Percentiles rank a stretch among this genome's conserved stretches.
Evolutionary conservation across 2,113 vertebrate species (phyloP).

Genomic region (Sinocyclocheilus anshuiensis): DNA sequence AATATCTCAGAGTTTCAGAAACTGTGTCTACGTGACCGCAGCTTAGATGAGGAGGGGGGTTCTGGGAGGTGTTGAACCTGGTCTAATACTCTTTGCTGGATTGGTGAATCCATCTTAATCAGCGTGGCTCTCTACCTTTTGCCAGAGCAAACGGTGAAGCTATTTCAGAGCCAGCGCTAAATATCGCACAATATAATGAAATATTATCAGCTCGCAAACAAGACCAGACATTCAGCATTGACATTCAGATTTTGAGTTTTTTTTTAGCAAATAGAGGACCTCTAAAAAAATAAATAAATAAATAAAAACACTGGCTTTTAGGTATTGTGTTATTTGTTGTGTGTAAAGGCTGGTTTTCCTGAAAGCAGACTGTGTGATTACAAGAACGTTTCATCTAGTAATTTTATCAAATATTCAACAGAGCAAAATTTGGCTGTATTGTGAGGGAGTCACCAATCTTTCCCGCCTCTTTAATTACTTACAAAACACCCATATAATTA

Average conservation of each 20-base stretch:
- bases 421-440: conserved; percentile 69
- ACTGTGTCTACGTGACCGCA: conserved; percentile 34
- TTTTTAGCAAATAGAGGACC: conserved; percentile 8
- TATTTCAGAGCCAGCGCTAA: conserved; percentile 56
- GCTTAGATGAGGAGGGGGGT: conserved; percentile 17
- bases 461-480: conserved; percentile 73
- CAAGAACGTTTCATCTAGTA: conserved; percentile 66
- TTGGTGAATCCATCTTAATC: conserved; percentile 61
- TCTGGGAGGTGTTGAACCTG: conserved; percentile 32
- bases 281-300: background rate
- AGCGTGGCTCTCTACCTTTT: conserved; percentile 47
- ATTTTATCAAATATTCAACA: conserved; percentile 62
- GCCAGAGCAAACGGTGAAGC: conserved; percentile 50
- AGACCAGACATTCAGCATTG: conserved; percentile 68
- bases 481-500: conserved; percentile 68
- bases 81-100: conserved; percentile 54
- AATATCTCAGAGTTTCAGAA: conserved; percentile 43
- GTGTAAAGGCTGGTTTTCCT: background rate
- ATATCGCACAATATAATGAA: conserved; percentile 56
- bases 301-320: background rate
- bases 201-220: conserved; percentile 59
- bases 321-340: conserved; percentile 16
- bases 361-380: conserved; percentile 64
- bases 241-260: conserved; percentile 56
- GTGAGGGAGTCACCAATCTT: conserved; percentile 69